Conservation (phyloP, 1,140 invertebrate genomes). For the Lordiphosa collinella region DNA sequence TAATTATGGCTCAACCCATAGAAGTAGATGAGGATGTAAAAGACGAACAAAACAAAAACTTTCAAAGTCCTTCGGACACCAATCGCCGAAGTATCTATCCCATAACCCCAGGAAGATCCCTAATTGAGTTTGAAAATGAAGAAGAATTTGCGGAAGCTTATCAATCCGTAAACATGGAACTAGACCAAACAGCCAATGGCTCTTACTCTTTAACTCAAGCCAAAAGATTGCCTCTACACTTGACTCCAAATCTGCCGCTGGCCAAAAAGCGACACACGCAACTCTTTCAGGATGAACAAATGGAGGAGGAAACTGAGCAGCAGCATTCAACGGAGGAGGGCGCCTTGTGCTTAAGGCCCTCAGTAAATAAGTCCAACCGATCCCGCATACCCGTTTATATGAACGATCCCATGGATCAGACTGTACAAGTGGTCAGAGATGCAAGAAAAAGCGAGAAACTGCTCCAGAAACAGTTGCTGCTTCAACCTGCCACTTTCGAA, state of each 20-base stretch:
- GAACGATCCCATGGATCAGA: conserved; percentile 5
- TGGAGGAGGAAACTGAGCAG: conserved; percentile 4
- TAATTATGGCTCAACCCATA: background rate
- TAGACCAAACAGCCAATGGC: conserved; percentile 10
- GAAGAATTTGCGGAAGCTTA: conserved; percentile 15
- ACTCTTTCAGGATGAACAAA: conserved; percentile 2
- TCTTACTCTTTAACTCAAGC: background rate
- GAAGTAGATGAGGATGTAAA: background rate
- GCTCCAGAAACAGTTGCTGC: background rate
- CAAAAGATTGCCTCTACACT: conserved; percentile 33
- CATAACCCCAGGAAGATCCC: conserved; percentile 34
- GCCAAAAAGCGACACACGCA: conserved; percentile 39
- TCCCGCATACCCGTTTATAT: conserved; percentile 14
- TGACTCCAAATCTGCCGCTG: conserved; percentile 55
- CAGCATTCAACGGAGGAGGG: background rate
- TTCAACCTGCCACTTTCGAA: conserved; percentile 3
- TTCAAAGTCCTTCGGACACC: background rate
- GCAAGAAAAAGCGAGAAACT: background rate
- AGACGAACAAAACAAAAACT: background rate
- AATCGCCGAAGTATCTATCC: conserved; percentile 1
- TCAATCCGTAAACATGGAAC: conserved; percentile 10
- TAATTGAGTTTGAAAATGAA: conserved; percentile 46
- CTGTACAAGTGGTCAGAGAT: conserved; percentile 21
- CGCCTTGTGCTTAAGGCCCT: too few relatives aligned
- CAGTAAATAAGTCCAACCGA: background rate